Evolutionary conservation across 2,888 invertebrate genomes (phyloP).

Genomic region (Eristalis pertinax): DNA sequence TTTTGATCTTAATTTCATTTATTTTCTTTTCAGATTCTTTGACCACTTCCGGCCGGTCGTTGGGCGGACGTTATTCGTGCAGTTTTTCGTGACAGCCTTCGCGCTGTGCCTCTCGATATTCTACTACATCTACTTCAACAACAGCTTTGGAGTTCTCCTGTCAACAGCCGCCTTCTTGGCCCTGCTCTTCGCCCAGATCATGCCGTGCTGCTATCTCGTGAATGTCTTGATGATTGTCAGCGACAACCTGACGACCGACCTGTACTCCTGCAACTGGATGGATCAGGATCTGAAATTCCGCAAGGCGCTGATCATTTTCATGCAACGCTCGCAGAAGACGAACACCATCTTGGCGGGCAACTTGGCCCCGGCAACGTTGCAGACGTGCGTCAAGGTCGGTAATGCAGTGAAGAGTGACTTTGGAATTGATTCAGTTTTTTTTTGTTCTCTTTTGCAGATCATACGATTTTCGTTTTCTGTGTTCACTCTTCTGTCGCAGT

Average conservation of each 20-base stretch:
- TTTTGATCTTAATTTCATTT: neutral
- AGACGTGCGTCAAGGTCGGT: constrained; percentile 74
- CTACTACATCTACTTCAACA: constrained; percentile 64
- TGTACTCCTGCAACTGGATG: constrained; percentile 75
- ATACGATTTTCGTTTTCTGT: constrained; percentile 73
- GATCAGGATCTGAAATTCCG: constrained; percentile 74
- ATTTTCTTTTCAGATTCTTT: constrained; percentile 70
- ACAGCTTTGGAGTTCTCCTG: constrained; percentile 50
- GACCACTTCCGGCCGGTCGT: constrained; percentile 70
- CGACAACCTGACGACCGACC: constrained; percentile 70
- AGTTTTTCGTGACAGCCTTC: constrained; percentile 73
- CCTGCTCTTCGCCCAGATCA: constrained; percentile 68
- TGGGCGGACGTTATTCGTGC: constrained; percentile 71
- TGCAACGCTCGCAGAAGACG: constrained; percentile 74
- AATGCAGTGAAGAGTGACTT: neutral
- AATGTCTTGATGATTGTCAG: constrained; percentile 72
- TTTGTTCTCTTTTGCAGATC: constrained; percentile 47
- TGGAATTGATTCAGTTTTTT: neutral
- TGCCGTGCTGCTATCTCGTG: constrained; percentile 74
- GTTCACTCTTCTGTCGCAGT: constrained; percentile 68
- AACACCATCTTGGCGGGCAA: constrained; percentile 73
- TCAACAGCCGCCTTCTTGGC: constrained; percentile 55
- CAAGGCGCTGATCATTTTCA: constrained; percentile 74
- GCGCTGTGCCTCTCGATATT: constrained; percentile 70
- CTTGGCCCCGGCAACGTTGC: constrained; percentile 74